A percentile compares a stretch with the other conserved stretches of the same genome.
Conservation (phyloP, 2,888 invertebrate genomes). For the Cerceris rybyensis region DNA sequence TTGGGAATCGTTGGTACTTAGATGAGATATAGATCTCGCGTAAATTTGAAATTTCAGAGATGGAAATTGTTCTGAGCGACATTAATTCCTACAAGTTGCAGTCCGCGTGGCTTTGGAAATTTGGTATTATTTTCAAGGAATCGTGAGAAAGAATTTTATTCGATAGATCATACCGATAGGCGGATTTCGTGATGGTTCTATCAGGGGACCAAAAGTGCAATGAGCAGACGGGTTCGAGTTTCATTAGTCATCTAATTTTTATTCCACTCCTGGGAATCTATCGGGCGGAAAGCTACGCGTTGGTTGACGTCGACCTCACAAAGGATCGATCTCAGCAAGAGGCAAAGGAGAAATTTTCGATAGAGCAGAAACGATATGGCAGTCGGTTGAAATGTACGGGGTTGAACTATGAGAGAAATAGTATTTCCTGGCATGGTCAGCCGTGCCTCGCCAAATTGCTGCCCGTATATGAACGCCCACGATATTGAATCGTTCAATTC, state of each 20-base stretch:
- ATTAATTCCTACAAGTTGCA: no score
- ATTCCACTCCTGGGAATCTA: slow-evolving; percentile 9
- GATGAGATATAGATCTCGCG: no score
- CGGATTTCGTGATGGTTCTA: neutral
- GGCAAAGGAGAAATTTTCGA: slow-evolving; percentile 9
- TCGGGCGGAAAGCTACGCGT: slow-evolving; percentile 1
- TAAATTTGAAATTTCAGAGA: no score
- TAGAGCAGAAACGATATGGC: neutral
- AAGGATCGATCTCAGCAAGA: slow-evolving; percentile 25
- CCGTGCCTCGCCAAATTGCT: neutral
- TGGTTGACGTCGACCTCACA: slow-evolving; percentile 1
- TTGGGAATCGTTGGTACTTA: no score
- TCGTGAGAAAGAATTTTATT: neutral
- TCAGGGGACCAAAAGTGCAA: slow-evolving; percentile 11
- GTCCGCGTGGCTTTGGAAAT: neutral
- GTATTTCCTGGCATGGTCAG: neutral
- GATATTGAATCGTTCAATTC: neutral
- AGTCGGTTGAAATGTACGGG: neutral
- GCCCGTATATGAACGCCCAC: neutral
- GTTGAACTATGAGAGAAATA: neutral
- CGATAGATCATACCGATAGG: neutral
- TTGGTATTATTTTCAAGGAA: neutral
- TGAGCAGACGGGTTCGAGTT: slow-evolving; percentile 37
- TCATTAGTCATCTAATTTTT: slow-evolving; percentile 11
- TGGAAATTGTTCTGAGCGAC: no score